phyloP scores from a whole-genome alignment of 2,113 vertebrate genomes.

The Lota lota region DNA sequence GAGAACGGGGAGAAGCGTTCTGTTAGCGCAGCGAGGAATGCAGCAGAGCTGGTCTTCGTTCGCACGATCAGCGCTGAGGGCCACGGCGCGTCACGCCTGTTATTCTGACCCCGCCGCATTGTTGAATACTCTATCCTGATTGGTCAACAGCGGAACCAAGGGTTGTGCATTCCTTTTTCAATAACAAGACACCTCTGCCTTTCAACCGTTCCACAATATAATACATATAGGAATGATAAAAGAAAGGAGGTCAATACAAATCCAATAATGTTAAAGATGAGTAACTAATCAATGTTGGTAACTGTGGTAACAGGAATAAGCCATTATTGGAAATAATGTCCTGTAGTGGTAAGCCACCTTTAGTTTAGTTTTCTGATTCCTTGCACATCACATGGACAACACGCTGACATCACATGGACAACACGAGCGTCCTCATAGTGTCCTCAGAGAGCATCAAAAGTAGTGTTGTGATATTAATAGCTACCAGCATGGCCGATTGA shows the following conservation, averaged over 20 bases:
- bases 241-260: too few species aligned
- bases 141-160: not conserved
- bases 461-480: constrained; percentile 2
- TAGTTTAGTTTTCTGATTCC: too few species aligned
- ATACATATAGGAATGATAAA: too few species aligned
- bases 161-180: constrained; percentile 9
- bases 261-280: too few species aligned
- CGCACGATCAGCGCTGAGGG: not conserved
- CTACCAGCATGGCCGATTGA: constrained; percentile 24
- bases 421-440: too few species aligned
- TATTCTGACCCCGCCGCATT: too few species aligned
- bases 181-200: constrained; percentile 11
- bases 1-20: constrained; percentile 15
- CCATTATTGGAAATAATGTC: too few species aligned
- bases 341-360: too few species aligned
- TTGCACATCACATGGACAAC: constrained; percentile 6
- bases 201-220: constrained; percentile 41
- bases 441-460: too few species aligned
- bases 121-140: not conserved
- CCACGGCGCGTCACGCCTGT: not conserved
- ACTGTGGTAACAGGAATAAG: too few species aligned
- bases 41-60: not conserved
- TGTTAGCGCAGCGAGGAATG: not conserved
- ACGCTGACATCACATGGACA: not conserved
- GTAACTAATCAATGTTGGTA: too few species aligned